phyloP scores from a whole-genome alignment of 2,888 invertebrate genomes.

The Idaea straminata region DNA sequence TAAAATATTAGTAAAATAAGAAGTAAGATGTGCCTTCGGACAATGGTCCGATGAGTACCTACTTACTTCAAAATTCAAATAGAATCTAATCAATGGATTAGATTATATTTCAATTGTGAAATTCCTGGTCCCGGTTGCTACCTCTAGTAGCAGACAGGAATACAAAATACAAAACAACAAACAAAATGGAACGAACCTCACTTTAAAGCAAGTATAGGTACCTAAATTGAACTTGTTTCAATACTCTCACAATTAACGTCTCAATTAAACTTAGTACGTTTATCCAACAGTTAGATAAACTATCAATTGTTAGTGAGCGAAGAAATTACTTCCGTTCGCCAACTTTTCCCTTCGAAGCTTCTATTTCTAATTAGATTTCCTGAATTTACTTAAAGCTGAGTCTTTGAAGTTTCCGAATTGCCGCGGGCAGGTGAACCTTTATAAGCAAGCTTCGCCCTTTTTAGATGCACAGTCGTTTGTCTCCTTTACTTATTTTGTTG shows the following conservation, averaged over 20 bases:
- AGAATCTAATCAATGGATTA: too few species aligned
- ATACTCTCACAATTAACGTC: background rate
- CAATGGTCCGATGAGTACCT: too few species aligned
- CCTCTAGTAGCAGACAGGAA: too few species aligned
- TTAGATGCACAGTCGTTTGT: constrained; percentile 22
- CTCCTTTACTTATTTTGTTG: constrained; percentile 15
- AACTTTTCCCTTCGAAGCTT: constrained; percentile 19
- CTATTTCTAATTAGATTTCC: constrained; percentile 47
- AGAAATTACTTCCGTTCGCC: constrained; percentile 5
- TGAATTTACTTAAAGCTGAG: constrained; percentile 39
- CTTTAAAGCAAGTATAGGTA: background rate
- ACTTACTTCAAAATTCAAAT: too few species aligned
- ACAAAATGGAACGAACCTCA: background rate
- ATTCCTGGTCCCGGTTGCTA: too few species aligned
- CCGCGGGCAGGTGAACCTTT: constrained; percentile 34
- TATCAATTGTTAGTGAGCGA: constrained; percentile 5
- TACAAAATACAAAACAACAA: background rate
- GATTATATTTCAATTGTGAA: too few species aligned
- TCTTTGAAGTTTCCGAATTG: constrained; percentile 39
- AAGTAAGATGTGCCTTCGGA: too few species aligned
- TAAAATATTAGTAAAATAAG: too few species aligned
- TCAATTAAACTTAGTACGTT: background rate
- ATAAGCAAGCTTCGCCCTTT: constrained; percentile 28
- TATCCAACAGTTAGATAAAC: background rate
- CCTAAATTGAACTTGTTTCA: background rate